Percentiles rank a stretch among this genome's conserved stretches.
phyloP scores from a whole-genome alignment of 1,140 invertebrate genomes.

The Eurytemora carolleeae region DNA sequence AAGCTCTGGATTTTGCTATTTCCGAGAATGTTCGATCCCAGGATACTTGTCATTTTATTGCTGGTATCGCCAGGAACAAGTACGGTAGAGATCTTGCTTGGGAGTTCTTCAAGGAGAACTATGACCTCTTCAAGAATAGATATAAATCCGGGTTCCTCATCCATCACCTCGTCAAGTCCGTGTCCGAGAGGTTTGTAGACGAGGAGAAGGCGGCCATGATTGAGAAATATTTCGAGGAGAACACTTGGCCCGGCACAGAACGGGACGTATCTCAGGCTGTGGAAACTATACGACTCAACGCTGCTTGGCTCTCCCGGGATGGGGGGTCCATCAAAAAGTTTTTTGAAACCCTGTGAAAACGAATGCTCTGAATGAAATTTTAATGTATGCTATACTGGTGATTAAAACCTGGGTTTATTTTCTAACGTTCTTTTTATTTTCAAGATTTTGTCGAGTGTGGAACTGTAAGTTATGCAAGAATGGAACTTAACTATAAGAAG shows the following conservation, averaged over 20 bases:
- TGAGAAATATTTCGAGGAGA: not conserved
- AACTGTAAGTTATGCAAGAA: too few species aligned
- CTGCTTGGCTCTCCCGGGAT: not conserved
- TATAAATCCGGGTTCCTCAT: too few species aligned
- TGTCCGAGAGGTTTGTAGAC: not conserved
- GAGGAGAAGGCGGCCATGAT: not conserved
- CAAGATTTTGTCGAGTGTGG: too few species aligned
- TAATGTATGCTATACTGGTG: too few species aligned
- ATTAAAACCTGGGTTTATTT: too few species aligned
- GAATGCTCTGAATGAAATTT: too few species aligned
- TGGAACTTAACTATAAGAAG: too few species aligned
- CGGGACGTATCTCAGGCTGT: not conserved
- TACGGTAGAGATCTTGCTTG: conserved; percentile 63
- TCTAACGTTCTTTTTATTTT: too few species aligned
- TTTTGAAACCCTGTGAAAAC: too few species aligned
- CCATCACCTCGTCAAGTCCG: not conserved
- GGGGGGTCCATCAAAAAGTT: too few species aligned
- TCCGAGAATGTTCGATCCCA: conserved; percentile 56
- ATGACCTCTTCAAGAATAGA: too few species aligned
- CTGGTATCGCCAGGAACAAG: conserved; percentile 51
- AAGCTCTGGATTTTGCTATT: conserved; percentile 6
- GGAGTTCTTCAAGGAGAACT: conserved; percentile 74
- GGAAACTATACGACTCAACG: not conserved
- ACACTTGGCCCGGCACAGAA: not conserved
- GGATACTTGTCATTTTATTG: conserved; percentile 70